Evolutionary conservation across 1,140 invertebrate species (phyloP).

Genomic region (Streblospio benedicti): DNA sequence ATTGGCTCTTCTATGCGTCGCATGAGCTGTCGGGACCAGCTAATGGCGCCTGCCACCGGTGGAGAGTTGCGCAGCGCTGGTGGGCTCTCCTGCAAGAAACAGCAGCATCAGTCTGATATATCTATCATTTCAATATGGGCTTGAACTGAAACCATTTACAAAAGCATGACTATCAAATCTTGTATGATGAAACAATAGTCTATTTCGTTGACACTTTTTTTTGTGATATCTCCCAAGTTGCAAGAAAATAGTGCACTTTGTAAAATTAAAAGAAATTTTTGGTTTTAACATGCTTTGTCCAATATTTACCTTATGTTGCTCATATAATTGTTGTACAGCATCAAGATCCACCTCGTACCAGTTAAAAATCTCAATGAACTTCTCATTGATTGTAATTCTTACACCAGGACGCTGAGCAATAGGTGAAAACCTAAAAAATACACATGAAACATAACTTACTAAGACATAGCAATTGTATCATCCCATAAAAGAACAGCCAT

Average conservation of each 20-base stretch:
- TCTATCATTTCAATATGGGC: too few species aligned
- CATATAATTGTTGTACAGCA: constrained; percentile 40
- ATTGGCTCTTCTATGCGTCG: constrained; percentile 50
- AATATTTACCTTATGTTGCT: constrained; percentile 39
- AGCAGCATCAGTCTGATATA: too few species aligned
- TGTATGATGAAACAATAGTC: too few species aligned
- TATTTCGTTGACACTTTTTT: too few species aligned
- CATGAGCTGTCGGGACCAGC: constrained; percentile 50
- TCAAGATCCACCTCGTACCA: constrained; percentile 42
- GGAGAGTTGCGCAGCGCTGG: constrained; percentile 27
- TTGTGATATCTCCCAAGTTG: too few species aligned
- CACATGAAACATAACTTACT: not conserved
- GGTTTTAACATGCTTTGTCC: too few species aligned
- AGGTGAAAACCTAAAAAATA: constrained; percentile 29
- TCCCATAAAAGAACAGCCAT: too few species aligned
- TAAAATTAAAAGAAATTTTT: too few species aligned
- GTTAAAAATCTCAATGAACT: constrained; percentile 45
- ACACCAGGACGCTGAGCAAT: constrained; percentile 37
- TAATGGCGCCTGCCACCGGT: constrained; percentile 47
- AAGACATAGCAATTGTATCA: too few species aligned
- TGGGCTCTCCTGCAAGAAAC: constrained; percentile 9
- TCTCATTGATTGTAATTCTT: constrained; percentile 37
- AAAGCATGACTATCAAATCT: too few species aligned
- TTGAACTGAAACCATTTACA: too few species aligned
- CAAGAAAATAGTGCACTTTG: too few species aligned